Conservation (phyloP, 2,797 vertebrate species). For the Labroides dimidiatus region DNA sequence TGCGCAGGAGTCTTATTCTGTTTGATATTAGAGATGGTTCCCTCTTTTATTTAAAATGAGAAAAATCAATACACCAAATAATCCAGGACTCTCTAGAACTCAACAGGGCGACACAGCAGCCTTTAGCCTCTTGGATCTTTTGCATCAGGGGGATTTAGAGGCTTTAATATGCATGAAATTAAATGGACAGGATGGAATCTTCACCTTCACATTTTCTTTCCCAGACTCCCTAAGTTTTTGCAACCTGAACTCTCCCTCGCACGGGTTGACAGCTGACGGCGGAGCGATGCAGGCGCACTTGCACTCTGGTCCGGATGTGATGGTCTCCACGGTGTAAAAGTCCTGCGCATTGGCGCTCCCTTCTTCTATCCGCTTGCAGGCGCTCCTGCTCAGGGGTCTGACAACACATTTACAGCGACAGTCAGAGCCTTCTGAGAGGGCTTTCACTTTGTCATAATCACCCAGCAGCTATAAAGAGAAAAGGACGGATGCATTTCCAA, state of each 20-base stretch:
- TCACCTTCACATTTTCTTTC: slow-evolving; percentile 91
- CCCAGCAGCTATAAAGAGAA: slow-evolving; percentile 91
- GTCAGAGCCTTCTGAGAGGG: slow-evolving; percentile 94
- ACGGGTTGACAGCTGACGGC: slow-evolving; percentile 92
- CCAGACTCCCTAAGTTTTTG: slow-evolving; percentile 90
- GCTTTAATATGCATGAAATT: neutral
- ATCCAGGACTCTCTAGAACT: slow-evolving; percentile 17
- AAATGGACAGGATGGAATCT: slow-evolving; percentile 24
- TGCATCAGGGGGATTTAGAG: neutral
- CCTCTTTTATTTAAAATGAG: neutral
- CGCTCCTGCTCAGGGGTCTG: slow-evolving; percentile 90
- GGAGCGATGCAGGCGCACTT: slow-evolving; percentile 95
- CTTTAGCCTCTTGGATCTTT: neutral
- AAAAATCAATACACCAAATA: slow-evolving; percentile 11
- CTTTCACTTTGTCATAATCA: slow-evolving; percentile 98
- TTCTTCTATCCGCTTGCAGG: slow-evolving; percentile 88
- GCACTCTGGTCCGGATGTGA: slow-evolving; percentile 91
- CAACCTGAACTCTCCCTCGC: slow-evolving; percentile 91
- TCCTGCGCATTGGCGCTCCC: slow-evolving; percentile 85
- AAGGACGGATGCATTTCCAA: slow-evolving; percentile 77
- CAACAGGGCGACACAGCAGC: neutral
- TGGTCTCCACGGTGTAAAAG: slow-evolving; percentile 93
- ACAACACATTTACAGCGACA: slow-evolving; percentile 98
- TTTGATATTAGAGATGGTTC: neutral
- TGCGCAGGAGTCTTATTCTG: slow-evolving; percentile 3